A percentile compares a stretch with the other conserved stretches of the same genome.
These are phyloP conservation scores for Psammodynastes pulverulentus DNA, from an alignment of 2,113 vertebrate genomes.

Conservation along the genomic window DNA sequence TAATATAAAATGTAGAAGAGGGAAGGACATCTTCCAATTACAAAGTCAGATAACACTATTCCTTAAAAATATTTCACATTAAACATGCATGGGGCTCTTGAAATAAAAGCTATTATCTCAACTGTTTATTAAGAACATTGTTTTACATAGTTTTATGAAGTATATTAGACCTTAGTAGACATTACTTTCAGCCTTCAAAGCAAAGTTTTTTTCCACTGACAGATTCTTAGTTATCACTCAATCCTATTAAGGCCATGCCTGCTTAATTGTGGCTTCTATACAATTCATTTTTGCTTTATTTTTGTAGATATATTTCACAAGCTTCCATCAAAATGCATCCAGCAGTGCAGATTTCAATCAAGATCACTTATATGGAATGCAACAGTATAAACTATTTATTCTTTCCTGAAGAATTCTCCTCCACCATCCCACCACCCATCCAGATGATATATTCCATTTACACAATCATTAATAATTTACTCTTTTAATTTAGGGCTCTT, in stretches of 20 bases:
- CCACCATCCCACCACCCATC: background rate
- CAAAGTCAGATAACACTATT: background rate
- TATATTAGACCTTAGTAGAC: conserved; percentile 12
- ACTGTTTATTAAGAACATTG: conserved; percentile 14
- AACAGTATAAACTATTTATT: background rate
- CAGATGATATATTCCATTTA: background rate
- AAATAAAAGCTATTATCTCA: conserved; percentile 1
- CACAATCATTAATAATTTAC: conserved; percentile 27
- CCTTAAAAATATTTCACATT: background rate
- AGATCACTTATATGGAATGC: background rate
- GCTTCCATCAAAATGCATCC: background rate
- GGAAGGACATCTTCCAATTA: conserved; percentile 7
- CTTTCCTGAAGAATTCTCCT: background rate
- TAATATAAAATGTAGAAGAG: background rate
- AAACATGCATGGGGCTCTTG: conserved; percentile 8
- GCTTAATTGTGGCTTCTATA: background rate
- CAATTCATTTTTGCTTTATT: background rate
- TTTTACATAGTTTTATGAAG: background rate
- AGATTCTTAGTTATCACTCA: background rate
- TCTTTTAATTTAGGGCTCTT: conserved; percentile 18
- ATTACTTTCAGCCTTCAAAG: background rate
- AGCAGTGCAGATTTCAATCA: background rate
- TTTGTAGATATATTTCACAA: background rate
- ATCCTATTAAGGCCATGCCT: background rate
- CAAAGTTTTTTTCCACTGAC: background rate